phyloP scores from a whole-genome alignment of 2,888 invertebrate species.

The Leptura quadrifasciata region DNA sequence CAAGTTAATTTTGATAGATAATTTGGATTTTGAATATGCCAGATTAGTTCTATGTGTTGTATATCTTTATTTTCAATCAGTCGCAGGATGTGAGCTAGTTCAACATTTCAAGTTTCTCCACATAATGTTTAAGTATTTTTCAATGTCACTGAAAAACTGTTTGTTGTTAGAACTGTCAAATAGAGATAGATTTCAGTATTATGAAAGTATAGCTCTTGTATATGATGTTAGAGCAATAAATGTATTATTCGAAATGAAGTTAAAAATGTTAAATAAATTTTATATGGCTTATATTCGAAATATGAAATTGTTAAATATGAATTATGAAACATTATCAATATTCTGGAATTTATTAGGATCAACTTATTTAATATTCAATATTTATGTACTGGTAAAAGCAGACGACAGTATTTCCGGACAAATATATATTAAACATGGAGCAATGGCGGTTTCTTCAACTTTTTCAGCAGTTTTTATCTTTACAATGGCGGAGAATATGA shows the following conservation, averaged over 20 bases:
- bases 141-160: neutral
- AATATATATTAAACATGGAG: neutral
- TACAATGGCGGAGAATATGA: too few relatives aligned
- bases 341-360: too few relatives aligned
- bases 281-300: neutral
- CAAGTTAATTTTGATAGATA: neutral
- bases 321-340: too few relatives aligned
- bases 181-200: neutral
- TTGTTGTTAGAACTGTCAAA: neutral
- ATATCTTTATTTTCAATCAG: slow-evolving; percentile 9
- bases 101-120: slow-evolving; percentile 12
- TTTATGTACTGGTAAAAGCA: neutral
- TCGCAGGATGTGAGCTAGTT: neutral
- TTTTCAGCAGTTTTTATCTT: too few relatives aligned
- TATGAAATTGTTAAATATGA: too few relatives aligned
- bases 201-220: neutral
- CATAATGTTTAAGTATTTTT: slow-evolving; percentile 15
- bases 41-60: neutral
- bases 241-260: neutral
- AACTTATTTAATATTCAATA: too few relatives aligned
- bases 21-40: neutral
- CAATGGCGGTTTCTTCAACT: too few relatives aligned
- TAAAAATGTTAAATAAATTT: neutral
- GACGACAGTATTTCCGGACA: neutral
- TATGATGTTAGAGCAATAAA: neutral